Evolutionary conservation across 1,140 invertebrate species (phyloP).

Genomic region (Vollenhovia emeryi): DNA sequence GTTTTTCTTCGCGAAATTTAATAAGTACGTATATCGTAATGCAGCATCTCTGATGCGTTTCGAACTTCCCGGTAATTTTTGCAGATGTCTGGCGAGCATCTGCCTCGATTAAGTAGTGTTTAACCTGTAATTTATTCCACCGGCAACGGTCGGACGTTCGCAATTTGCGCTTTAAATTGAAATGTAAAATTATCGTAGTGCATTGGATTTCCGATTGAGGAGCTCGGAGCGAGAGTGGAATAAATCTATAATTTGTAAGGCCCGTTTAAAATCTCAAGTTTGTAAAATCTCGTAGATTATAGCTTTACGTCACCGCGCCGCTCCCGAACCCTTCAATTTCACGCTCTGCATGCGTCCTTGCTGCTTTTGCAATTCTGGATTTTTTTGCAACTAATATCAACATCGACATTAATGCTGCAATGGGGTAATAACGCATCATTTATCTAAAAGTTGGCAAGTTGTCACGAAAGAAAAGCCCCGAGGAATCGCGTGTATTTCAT

Average conservation of each 20-base stretch:
- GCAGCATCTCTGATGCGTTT: slow-evolving; percentile 45
- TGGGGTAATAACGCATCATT: background rate
- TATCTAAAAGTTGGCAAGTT: background rate
- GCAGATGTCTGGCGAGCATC: slow-evolving; percentile 55
- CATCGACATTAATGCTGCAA: background rate
- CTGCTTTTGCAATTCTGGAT: background rate
- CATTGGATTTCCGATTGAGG: slow-evolving; percentile 44
- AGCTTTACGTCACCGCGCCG: background rate
- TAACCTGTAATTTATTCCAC: slow-evolving; percentile 52
- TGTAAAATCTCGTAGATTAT: slow-evolving; percentile 23
- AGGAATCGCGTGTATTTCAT: slow-evolving; percentile 12
- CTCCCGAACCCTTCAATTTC: background rate
- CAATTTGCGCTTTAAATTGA: slow-evolving; percentile 55
- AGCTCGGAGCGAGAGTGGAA: slow-evolving; percentile 9
- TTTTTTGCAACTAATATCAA: background rate
- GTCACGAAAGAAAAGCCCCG: background rate
- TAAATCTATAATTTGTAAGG: slow-evolving; percentile 24
- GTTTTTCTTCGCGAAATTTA: slow-evolving; percentile 27
- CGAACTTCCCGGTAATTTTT: slow-evolving; percentile 47
- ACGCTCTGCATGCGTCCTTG: background rate
- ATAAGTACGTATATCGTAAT: slow-evolving; percentile 31
- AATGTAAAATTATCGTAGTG: slow-evolving; percentile 49
- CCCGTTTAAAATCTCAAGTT: slow-evolving; percentile 12
- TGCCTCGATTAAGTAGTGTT: slow-evolving; percentile 51
- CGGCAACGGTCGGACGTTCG: slow-evolving; percentile 42